Base-by-base conservation (phyloP, 1,140 invertebrate species). In the Scylla paramamosain region DNA sequence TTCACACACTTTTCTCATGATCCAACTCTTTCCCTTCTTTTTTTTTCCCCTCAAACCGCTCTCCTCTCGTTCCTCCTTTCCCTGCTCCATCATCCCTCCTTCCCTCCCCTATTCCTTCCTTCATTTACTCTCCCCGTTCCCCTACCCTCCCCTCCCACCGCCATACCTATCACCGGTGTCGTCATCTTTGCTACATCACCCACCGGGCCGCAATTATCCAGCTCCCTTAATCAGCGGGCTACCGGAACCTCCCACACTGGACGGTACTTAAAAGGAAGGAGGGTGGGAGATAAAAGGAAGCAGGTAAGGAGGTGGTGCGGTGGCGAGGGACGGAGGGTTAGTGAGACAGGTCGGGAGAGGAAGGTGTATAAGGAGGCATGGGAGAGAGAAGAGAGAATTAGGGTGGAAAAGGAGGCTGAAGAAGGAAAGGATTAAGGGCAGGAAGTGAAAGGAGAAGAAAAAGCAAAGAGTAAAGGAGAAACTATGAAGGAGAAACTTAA, bases 1-100 rank as follows among this genome's bases (percentile, higher is more conserved):
- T 77, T 77, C 67, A 77, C 20, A 77, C 67, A n/a, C 67, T 77
- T 77, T 77, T 77, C 67, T 77, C 67, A n/a, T 77, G n/a, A 77
- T 77, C 67, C 67, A n/a, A 77, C 67, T 77, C 67, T 77, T 25
- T 77, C 39, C 86, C 29, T 87, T 87, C 29, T 39, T 39, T 82
- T 28, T 82, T 28, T 82, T 82, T 28, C 77, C 28, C n/a, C 10
- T 0, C n/a, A 25, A 12, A 14, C 28, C 28, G 31, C 3, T 6
- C 28, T 87, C 83, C 32, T 25, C 25, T 28, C 86, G 10, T 29
- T 87, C 29, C 31, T 28, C n/a, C 28, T 87, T 46, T 39, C 31
- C 28, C 14, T n/a, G 28, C 86, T 87, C 28, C 14, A 14, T 87
- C 31, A 31, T 25, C 86, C 31, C 16, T 45, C 87, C n/a, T 46